Base-by-base conservation (phyloP, 2,113 vertebrate species). In the Tenebrosternarchus preto region DNA sequence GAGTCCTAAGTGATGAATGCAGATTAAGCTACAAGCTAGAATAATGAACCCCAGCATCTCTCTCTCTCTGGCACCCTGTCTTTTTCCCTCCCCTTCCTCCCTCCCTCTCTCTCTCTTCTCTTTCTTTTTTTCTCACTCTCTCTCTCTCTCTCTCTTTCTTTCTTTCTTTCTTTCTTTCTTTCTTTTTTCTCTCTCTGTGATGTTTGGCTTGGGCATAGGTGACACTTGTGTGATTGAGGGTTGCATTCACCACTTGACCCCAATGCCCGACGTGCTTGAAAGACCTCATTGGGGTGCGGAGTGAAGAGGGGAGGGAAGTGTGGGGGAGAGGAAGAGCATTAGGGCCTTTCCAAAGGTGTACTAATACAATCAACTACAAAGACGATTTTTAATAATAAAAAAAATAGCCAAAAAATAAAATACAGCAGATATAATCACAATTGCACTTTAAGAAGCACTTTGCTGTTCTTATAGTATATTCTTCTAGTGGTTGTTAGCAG, bases 211-310 rank as follows among this genome's bases (percentile, higher is more conserved):
- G 89, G 88, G 91, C 88, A 92, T 91, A 91, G 90, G 92, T 96
- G 95, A 95, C 95, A 95, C 92, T 88, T 93, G 95, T 95, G 94
- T 95, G 95, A 96, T 96, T 96, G 96, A 96, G 94, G 94, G 68
- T 69, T 74, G 76, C 93, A 95, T 97, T 97, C 96, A 94, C 91
- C 75, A 92, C 60, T 64, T 73, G 71, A 75, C 63, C 24, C 25
- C 16, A 20, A n/a, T 16, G 67, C 60, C 56, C 79, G 20, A 56
- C 8, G 39, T 19, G 20, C 36, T 20, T 68, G 31, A 36, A 39
- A 22, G 64, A 1, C 74, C 39, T 76, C 60, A 66, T 24, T 61
- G 55, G 22, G 61, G 56, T 60, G 39, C 11, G 57, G 60, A 36
- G 53, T 39, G 27, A 46, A 76, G 78, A 66, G 36, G 69, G 31